phyloP scores from a whole-genome alignment of 2,797 vertebrate species.

The Sternarchorhynchus goeldii region DNA sequence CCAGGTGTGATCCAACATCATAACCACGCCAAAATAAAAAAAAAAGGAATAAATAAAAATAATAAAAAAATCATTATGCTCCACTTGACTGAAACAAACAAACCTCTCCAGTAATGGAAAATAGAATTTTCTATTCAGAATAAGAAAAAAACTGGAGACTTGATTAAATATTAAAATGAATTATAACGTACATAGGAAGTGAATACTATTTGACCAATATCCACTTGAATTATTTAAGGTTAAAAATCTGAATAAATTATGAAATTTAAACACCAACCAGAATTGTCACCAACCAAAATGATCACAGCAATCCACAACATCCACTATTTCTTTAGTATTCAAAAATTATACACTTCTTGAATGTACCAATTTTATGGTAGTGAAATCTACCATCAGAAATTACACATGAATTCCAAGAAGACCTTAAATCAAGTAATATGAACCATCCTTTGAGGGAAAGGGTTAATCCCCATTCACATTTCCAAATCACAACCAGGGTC shows the following conservation, averaged over 20 bases:
- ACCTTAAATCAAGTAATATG: no score
- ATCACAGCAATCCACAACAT: no score
- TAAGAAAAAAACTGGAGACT: slow-evolving; percentile 3
- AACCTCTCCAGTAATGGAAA: slow-evolving; percentile 16
- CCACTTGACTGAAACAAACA: slow-evolving; percentile 30
- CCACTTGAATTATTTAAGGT: not conserved
- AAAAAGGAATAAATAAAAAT: slow-evolving; percentile 39
- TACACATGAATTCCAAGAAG: no score
- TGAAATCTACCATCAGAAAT: no score
- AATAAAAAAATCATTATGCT: slow-evolving; percentile 32
- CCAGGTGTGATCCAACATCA: slow-evolving; percentile 40
- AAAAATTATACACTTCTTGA: no score
- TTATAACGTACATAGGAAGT: not conserved
- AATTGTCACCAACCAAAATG: no score
- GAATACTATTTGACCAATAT: not conserved
- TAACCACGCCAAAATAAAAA: slow-evolving; percentile 32
- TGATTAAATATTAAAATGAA: slow-evolving; percentile 5
- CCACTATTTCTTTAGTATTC: no score
- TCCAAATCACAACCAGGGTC: no score
- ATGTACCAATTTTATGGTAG: no score
- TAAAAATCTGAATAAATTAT: not conserved
- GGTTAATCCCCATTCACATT: no score
- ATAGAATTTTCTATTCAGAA: slow-evolving; percentile 15
- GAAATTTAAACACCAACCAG: no score
- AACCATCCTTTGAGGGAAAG: no score